Conservation (phyloP, 2,888 invertebrate genomes). For the Meganola albula region DNA sequence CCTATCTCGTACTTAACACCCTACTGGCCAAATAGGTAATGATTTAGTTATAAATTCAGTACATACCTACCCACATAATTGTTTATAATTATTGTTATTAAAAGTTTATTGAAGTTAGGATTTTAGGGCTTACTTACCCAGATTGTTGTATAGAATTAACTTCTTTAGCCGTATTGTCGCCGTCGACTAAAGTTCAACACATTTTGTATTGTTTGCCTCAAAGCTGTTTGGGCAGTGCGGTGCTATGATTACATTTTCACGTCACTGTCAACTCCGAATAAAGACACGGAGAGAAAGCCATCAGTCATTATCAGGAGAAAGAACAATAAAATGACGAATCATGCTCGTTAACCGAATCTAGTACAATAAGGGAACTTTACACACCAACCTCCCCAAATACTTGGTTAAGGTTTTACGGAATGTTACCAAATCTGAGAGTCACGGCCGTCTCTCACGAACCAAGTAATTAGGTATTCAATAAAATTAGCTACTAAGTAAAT, state of each 20-base stretch:
- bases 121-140: no score
- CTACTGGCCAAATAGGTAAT: no score
- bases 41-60: no score
- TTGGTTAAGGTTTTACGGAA: constrained; percentile 42
- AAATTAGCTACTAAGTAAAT: constrained; percentile 34
- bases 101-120: no score
- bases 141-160: no score
- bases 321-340: constrained; percentile 69
- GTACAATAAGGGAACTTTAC: constrained; percentile 46
- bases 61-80: no score
- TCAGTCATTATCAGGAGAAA: constrained; percentile 70
- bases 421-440: constrained; percentile 49
- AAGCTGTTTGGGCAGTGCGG: constrained; percentile 23
- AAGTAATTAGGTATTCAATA: constrained; percentile 41
- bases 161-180: no score
- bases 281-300: constrained; percentile 67
- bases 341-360: constrained; percentile 67
- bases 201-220: constrained; percentile 51
- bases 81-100: no score
- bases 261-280: constrained; percentile 66
- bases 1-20: no score
- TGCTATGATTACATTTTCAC: constrained; percentile 69
- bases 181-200: constrained; percentile 42
- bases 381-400: constrained; percentile 36
- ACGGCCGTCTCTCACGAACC: constrained; percentile 34